Evolutionary conservation across 2,113 vertebrate genomes (phyloP), one percentile per base, ranked within the genome.

Genomic region (Xyrauchen texanus): DNA sequence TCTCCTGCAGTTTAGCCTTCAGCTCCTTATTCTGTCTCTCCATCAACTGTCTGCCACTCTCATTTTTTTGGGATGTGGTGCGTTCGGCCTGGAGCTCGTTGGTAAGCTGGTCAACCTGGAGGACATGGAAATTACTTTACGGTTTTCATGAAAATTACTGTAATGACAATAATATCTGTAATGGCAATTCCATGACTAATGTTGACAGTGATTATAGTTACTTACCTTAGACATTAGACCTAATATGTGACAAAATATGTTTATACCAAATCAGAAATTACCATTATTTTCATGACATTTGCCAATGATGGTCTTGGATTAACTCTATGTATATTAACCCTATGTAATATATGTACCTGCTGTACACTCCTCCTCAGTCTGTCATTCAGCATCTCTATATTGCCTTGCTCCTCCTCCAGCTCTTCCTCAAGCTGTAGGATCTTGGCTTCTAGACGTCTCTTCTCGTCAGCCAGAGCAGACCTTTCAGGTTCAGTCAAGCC

Each of bases 1-100:
- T 95, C 90, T 99, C 98, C 63, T 96, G 94, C 86, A 99, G 93
- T 85, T 98, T 99, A 83, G 93, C 92, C 85, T 92, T 93, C n/a
- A 98, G 94, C 76, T 99, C 97, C 88, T 99, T 99, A 92, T 98
- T 99, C 87, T 98, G 98, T 45, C 96, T 93, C 88, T 99, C 98
- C 16, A 98, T 84, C 82, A 98, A 96, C 92, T 98, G 97, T 3
- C 96, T 94, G 0, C 96, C 95, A 0, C 96, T 96, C 79, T 99
- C 98, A 0, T 97, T 98, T 89, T 99, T 99, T 88, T 99, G 98
- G 10, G 94, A 92, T 0, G 92, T 60, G 4, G 95, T 91, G 74
- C 97, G 96, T 88, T 98, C 97, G 0, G 95, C 90, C 10, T 95
- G 92, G 87, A 99, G 83, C 89, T 99, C 98, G 0, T 95, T 95